Conservation (phyloP, 2,113 vertebrate genomes). For the Puma concolor region DNA sequence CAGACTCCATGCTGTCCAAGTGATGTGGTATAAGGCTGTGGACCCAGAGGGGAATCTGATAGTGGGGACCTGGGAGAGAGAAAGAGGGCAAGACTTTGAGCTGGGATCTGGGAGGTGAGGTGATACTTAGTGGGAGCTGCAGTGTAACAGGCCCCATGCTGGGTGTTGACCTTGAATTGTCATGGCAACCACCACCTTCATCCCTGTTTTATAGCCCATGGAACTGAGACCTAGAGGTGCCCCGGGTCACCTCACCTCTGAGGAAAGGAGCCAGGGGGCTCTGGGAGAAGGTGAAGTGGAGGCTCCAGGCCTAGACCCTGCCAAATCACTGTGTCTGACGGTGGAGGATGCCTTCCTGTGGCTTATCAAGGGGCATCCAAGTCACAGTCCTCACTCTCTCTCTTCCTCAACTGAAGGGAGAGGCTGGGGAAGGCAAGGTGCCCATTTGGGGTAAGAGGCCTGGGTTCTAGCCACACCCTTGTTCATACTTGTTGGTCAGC, state of each 20-base stretch:
- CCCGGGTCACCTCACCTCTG: background rate
- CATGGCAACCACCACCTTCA: background rate
- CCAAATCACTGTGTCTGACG: background rate
- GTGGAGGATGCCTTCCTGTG: background rate
- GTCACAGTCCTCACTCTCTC: background rate
- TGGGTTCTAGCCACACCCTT: background rate
- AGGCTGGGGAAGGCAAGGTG: background rate
- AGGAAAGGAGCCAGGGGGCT: background rate
- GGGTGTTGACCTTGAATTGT: background rate
- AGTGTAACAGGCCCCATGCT: background rate
- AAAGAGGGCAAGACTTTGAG: background rate
- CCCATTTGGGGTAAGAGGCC: background rate
- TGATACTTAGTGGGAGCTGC: background rate
- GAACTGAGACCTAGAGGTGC: background rate
- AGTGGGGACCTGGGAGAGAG: background rate
- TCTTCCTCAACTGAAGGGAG: background rate
- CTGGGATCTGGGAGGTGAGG: background rate
- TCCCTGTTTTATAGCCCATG: background rate
- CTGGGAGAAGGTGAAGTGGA: background rate
- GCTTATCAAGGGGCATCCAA: background rate
- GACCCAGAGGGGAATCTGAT: background rate
- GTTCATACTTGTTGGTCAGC: background rate
- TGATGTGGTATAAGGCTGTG: background rate
- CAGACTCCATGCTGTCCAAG: background rate
- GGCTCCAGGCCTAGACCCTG: background rate